Evolutionary conservation across 2,888 invertebrate species (phyloP).

Genomic region (Chrysina gloriosa): DNA sequence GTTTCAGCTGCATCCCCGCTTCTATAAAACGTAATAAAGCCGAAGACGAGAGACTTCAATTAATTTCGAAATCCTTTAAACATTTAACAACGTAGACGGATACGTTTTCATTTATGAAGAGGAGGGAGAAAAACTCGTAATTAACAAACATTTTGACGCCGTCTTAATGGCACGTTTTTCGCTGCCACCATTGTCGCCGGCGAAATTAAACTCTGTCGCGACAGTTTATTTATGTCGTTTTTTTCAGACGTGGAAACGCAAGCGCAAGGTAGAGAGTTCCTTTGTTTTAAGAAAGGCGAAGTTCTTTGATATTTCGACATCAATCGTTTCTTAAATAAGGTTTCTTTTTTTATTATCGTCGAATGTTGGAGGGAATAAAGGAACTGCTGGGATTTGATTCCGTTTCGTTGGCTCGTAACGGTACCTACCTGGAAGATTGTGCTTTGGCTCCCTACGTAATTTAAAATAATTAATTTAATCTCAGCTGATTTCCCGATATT

Average conservation of each 20-base stretch:
- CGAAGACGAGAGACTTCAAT: conserved; percentile 14
- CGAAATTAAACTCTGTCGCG: neutral
- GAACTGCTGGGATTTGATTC: too few relatives aligned
- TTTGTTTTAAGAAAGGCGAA: too few relatives aligned
- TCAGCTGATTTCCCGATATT: too few relatives aligned
- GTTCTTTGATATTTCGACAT: too few relatives aligned
- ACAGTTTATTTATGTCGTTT: neutral
- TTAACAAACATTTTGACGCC: neutral
- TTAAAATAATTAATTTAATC: too few relatives aligned
- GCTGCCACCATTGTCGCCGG: neutral
- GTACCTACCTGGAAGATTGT: too few relatives aligned
- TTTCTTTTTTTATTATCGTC: too few relatives aligned
- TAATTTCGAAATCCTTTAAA: conserved; percentile 10
- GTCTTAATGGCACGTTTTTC: too few relatives aligned
- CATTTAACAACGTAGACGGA: neutral
- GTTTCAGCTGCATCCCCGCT: neutral
- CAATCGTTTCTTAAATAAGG: too few relatives aligned
- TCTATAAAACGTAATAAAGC: conserved; percentile 16
- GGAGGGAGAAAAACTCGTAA: neutral
- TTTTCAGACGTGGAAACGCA: neutral
- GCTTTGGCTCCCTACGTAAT: too few relatives aligned
- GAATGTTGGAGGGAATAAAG: too few relatives aligned
- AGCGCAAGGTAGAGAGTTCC: neutral
- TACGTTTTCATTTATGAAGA: neutral
- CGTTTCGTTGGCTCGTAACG: too few relatives aligned